Base-by-base conservation (phyloP, 2,888 invertebrate species). In the Hedya salicella region DNA sequence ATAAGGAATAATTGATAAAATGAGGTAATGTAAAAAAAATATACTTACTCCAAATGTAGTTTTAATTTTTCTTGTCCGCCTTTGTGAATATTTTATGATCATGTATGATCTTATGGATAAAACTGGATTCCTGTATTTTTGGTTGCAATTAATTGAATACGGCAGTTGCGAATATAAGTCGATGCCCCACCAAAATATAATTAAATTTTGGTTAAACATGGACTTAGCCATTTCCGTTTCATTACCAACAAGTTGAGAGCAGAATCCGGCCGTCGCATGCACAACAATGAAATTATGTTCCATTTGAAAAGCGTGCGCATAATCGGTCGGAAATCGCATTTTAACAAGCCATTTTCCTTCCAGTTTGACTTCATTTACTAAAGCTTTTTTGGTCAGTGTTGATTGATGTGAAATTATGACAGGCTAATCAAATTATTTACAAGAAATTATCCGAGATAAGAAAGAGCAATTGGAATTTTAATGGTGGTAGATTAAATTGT, bases 281-380 rank as follows among this genome's bases (percentile, higher is more conserved):
- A 36, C 48, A 60, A 13, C 63, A 69, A 69, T 61, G 52, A 69
- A 60, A 56, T 62, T 62, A 72, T 70, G 70, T 71, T 72, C 72
- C 70, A 65, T 48, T 72, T 67, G 66, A 69, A 70, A 74, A 69
- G 74, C 78, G 78, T 78, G 77, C 73, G 69, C 64, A 68, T 79
- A 80, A 77, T 78, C 69, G 74, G 64, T 70, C 72, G 71, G 70
- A 77, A 78, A 79, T 78, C 68, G 74, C 71, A 69, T 80, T 80
- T 77, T 80, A 78, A 79, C 74, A 73, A 73, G 71, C 52, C 21
- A 46, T 61, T 62, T 67, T 52, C 59, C 54, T 50, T 50, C 36
- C 46, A 53, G 42, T 56, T 60, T 21, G 25, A 52, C 52, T 67
- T 61, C 32, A 25, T 57, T 62, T 40, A 48, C 50, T 62, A 14